A percentile compares a stretch with the other conserved stretches of the same genome.
Evolutionary conservation across 2,113 vertebrate species (phyloP).

Genomic region (Sminthopsis crassicaudata): DNA sequence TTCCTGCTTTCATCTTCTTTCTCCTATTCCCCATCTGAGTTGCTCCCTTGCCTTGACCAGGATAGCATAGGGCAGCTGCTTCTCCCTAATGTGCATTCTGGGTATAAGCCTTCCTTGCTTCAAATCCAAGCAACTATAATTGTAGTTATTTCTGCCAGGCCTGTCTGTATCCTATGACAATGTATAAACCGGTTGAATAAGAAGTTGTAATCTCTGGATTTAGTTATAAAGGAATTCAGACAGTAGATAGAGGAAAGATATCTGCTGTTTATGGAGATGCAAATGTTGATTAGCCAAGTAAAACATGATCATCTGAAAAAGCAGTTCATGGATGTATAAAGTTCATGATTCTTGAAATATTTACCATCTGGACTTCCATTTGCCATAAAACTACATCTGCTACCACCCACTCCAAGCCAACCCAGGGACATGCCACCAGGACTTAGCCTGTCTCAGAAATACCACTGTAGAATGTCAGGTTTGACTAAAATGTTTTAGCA

Average conservation of each 20-base stretch:
- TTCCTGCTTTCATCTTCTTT: neutral
- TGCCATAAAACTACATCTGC: slow-evolving; percentile 26
- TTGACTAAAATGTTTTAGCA: slow-evolving; percentile 5
- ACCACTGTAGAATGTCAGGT: neutral
- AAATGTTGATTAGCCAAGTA: slow-evolving; percentile 18
- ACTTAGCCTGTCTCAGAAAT: neutral
- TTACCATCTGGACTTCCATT: slow-evolving; percentile 32
- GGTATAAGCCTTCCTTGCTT: neutral
- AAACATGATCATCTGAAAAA: slow-evolving; percentile 41
- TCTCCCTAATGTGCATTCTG: neutral
- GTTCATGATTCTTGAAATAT: neutral
- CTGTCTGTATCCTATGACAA: neutral
- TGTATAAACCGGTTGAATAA: neutral
- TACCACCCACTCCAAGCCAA: accelerated
- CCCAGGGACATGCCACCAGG: accelerated
- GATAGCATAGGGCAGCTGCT: neutral
- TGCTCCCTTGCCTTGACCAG: neutral
- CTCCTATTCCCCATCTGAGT: neutral
- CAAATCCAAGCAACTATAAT: neutral
- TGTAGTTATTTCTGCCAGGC: neutral
- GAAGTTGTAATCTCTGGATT: neutral
- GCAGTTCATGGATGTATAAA: neutral
- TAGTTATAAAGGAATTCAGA: neutral
- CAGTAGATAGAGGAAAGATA: neutral
- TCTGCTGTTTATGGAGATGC: neutral